These are phyloP conservation scores for Cerastis leucographa DNA, from an alignment of 2,888 invertebrate genomes.

Conservation along the genomic window DNA sequence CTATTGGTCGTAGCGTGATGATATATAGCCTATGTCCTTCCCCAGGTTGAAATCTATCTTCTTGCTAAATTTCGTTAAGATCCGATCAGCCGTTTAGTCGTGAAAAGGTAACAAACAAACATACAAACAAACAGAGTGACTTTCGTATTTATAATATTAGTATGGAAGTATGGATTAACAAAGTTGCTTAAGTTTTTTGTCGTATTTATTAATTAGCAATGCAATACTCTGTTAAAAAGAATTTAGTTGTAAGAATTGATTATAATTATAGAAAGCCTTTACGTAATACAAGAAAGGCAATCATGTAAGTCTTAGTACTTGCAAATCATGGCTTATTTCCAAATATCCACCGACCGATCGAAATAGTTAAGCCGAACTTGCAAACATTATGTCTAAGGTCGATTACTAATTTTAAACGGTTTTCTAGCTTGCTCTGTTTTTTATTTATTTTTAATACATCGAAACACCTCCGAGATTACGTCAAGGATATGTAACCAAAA, in stretches of 20 bases:
- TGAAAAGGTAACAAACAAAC: no score
- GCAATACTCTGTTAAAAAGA: background rate
- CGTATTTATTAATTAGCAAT: background rate
- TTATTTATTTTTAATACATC: background rate
- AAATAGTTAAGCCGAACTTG: background rate
- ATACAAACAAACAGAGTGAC: no score
- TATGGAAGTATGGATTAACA: background rate
- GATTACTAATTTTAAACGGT: background rate
- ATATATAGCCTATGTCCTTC: no score
- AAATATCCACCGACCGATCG: background rate
- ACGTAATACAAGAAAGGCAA: background rate
- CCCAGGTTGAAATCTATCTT: no score
- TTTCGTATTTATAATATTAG: no score
- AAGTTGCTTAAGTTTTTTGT: background rate
- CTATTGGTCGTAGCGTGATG: no score
- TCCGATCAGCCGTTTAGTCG: no score
- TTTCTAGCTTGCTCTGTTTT: no score
- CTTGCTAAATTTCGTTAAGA: no score
- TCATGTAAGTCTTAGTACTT: background rate
- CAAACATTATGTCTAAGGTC: background rate
- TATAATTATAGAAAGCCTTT: background rate
- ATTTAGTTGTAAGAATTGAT: background rate
- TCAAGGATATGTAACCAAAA: background rate
- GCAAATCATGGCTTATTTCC: background rate
- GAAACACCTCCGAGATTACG: no score